A percentile compares a stretch with the other conserved stretches of the same genome.
These are phyloP conservation scores for Pachliopta kotzebuea DNA, from an alignment of 2,888 invertebrate genomes.

Conservation along the genomic window DNA sequence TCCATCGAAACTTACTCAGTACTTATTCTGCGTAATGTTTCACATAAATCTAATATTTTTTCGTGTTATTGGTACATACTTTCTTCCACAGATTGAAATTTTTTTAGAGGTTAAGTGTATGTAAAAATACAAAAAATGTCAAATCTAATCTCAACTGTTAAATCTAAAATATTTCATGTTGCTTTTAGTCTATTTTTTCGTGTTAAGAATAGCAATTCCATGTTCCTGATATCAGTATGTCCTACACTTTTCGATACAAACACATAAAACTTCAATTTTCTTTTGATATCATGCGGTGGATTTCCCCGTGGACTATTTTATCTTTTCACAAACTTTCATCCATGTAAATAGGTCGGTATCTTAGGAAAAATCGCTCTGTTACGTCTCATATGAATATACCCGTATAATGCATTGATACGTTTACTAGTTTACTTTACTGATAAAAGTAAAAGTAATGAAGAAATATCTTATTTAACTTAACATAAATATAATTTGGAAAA, in stretches of 20 bases:
- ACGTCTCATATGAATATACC: not conserved
- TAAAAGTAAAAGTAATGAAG: too few species aligned
- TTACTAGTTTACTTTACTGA: not conserved
- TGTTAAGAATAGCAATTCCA: slow-evolving; percentile 10
- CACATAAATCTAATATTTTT: too few species aligned
- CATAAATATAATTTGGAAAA: not conserved
- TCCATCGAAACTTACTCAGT: not conserved
- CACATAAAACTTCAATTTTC: slow-evolving; percentile 27
- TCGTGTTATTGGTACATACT: too few species aligned
- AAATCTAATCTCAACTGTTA: not conserved
- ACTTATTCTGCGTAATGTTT: not conserved
- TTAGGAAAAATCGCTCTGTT: slow-evolving; percentile 2
- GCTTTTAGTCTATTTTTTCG: not conserved
- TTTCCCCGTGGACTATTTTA: slow-evolving; percentile 26
- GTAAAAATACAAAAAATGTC: too few species aligned
- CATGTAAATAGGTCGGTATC: slow-evolving; percentile 11
- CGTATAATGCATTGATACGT: not conserved
- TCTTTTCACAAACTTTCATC: slow-evolving; percentile 20
- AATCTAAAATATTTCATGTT: too few species aligned
- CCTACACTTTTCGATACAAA: slow-evolving; percentile 24
- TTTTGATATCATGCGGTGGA: slow-evolving; percentile 23
- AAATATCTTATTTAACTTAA: too few species aligned
- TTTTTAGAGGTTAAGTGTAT: too few species aligned
- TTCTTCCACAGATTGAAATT: too few species aligned
- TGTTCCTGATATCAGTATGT: slow-evolving; percentile 6